A percentile compares a stretch with the other conserved stretches of the same genome.
Conservation (phyloP, 2,797 vertebrate species). For the Falco columbarius region DNA sequence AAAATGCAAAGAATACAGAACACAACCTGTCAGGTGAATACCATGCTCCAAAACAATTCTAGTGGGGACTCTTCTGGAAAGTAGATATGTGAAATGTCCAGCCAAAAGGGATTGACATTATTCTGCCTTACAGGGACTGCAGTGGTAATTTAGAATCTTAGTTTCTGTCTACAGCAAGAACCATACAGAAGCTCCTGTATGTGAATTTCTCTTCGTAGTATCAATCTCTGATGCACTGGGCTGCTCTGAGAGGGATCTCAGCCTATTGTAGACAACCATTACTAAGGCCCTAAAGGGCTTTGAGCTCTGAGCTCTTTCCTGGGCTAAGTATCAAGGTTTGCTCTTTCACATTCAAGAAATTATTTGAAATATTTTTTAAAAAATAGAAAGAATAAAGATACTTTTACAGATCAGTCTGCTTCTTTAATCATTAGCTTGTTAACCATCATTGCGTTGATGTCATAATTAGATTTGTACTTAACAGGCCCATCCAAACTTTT, state of each 20-base stretch:
- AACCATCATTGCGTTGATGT: background rate
- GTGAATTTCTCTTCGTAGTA: background rate
- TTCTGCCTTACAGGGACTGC: background rate
- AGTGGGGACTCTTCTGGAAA: background rate
- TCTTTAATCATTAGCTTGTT: background rate
- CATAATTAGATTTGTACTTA: background rate
- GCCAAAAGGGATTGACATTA: background rate
- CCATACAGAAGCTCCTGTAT: background rate
- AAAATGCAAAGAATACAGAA: background rate
- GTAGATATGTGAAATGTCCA: background rate
- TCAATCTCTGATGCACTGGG: background rate
- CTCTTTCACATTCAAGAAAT: background rate
- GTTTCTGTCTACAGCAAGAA: background rate
- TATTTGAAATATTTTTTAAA: background rate
- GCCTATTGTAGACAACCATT: background rate
- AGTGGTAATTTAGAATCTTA: background rate
- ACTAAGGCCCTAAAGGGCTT: background rate
- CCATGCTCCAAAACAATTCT: background rate
- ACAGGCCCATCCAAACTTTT: background rate
- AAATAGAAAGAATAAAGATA: background rate
- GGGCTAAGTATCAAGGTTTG: background rate
- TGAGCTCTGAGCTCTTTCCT: background rate
- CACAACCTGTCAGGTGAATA: background rate
- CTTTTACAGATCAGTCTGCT: background rate
- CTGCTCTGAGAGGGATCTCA: background rate